Base-by-base conservation (phyloP, 2,888 invertebrate species). In the Pachymerium ferrugineum region DNA sequence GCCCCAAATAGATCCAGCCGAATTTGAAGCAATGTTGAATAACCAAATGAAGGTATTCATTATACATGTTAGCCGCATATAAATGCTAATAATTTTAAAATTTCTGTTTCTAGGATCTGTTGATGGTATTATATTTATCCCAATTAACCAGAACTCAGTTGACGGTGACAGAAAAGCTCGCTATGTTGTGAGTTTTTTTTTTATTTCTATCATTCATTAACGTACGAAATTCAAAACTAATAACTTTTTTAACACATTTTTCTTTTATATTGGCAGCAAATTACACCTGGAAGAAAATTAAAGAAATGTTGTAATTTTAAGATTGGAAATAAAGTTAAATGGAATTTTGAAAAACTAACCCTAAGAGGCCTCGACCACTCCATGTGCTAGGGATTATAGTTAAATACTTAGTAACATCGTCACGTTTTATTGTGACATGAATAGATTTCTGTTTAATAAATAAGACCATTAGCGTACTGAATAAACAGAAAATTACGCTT, bases 141-240 rank as follows among this genome's bases (percentile, higher is more conserved):
- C 97, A 97, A 81, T 86, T 99, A 75, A 94, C 96, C 80, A 94
- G 96, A 85, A 96, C 97, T 1, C 97, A 99, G 84, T 87, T 98
- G 79, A 93, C 94, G 81, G 86, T 99, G 73, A 97, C 97, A 84
- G 98, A 99, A 85, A 97, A 97, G 84, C 87, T 99, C 68, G 93
- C 42, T 1, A 30, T 72, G 72, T 28, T 72, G 3, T 28, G 42
- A 6, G 35, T 30, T 22, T 33, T 19, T 28, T 30, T n/a, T n/a
- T 30, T 69, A 12, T 4, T 1, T 69, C 29, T 30, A n/a, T 14
- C 6, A 30, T 67, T 67, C 5, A 16, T 22, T 67, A 67, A 25
- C 22, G 14, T 16, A 67, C 12, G 19, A 67, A 67, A 67, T 67
- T 35, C 14, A 67, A 5, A 67, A 67, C 28, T 22, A 62, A n/a